phyloP scores from a whole-genome alignment of 2,113 vertebrate genomes.

The Calidris pugnax region DNA sequence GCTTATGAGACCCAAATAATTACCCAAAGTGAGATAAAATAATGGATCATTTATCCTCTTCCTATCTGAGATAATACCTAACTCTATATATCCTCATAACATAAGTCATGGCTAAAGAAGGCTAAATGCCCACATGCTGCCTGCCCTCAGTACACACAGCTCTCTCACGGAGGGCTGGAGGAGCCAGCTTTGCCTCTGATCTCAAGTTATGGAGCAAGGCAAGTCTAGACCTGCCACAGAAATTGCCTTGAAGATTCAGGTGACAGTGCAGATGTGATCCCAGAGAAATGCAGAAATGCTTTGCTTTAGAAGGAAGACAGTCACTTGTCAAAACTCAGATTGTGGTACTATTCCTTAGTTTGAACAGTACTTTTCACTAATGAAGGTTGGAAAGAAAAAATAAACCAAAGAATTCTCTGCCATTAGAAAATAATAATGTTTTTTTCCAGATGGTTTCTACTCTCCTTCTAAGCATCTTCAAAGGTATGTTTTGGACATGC shows the following conservation, averaged over 20 bases:
- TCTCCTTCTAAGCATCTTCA: not conserved
- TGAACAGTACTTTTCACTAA: not conserved
- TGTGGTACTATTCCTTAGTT: not conserved
- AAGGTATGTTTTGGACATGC: not conserved
- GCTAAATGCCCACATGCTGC: not conserved
- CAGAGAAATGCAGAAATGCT: not conserved
- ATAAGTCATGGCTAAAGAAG: not conserved
- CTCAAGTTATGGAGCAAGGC: not conserved
- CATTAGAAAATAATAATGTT: not conserved
- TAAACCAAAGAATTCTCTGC: not conserved
- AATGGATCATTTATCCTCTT: not conserved
- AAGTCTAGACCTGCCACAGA: not conserved
- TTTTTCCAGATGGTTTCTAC: not conserved
- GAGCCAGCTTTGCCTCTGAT: fast-evolving
- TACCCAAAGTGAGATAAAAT: not conserved
- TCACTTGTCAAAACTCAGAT: not conserved
- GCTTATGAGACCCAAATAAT: not conserved
- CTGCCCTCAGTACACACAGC: not conserved
- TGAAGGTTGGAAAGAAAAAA: not conserved
- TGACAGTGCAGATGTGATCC: not conserved
- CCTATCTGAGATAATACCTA: not conserved
- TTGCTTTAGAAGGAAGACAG: not conserved
- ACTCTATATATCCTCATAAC: not conserved
- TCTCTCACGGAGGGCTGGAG: not conserved
- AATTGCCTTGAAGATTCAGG: not conserved